Evolutionary conservation across 2,797 vertebrate species (phyloP), one percentile per base, ranked within the genome.

Genomic region (Tangara arthus): DNA sequence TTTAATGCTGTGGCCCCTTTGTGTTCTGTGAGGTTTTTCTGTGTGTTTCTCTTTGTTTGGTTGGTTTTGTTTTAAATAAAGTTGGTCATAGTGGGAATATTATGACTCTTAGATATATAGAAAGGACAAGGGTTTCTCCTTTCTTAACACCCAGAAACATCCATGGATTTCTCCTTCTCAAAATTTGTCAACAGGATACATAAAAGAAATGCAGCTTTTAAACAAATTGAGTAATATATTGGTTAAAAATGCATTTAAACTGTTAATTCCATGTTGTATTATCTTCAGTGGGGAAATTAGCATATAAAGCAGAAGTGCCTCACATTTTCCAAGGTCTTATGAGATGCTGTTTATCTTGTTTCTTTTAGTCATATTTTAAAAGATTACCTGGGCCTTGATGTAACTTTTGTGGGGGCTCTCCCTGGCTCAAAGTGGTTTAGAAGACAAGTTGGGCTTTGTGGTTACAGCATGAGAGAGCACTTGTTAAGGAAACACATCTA

Each of bases 401-500:
- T 61, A 44, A 39, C 15, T 68, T 37, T 20, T 60, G 35, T 23
- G 23, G 21, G 71, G 30, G 32, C 15, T 52, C 21, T 90, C 39
- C 11, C 39, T 35, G 55, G n/a, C 35, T 57, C 47, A 15, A 71
- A 72, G 30, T 28, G 16, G 7, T 32, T 87, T 65, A 61, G 78
- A 46, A 77, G 61, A n/a, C 7, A n/a, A 57, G 27, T 24, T 3
- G 2, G 8, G 72, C 35, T 82, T 59, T 53, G 59, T 26, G 84
- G 23, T 46, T 87, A 19, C 16, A 56, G 22, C 44, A 46, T 1
- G 5, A 60, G 50, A 59, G 39, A 53, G 22, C 26, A 49, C n/a
- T 71, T 82, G 56, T 49, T 91, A 81, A 63, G 66, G 52, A 86
- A 94, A 72, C 57, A 76, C 66, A 61, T 60, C 73, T 63, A 55